Base-by-base conservation (phyloP, 2,113 vertebrate genomes). In the Sula dactylatra region DNA sequence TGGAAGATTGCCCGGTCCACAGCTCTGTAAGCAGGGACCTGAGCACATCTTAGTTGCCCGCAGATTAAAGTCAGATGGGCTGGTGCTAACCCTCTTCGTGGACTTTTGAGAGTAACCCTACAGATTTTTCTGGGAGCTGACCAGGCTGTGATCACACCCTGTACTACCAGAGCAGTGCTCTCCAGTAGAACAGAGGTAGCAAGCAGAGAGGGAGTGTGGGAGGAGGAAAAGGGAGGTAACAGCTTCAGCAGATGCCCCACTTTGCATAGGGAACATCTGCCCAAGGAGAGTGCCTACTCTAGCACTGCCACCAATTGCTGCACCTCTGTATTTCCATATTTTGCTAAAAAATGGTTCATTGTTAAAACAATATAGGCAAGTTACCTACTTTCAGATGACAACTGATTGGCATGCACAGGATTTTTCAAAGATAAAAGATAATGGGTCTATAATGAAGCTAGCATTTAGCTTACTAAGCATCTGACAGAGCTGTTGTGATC, bases 31-130 rank as follows among this genome's bases (percentile, higher is more conserved):
- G 55, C 31, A 67, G 52, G 16, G 77, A 77, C 47, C 15, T 50
- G 13, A 61, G 29, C 17, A 40, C 16, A 36, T 29, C 47, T 72
- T 61, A 77, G 32, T 73, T 17, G 13, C 19, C 11, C n/a, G 16
- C 42, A 20, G 24, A 25, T 16, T 36, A 31, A 64, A 45, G 17
- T 49, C n/a, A 54, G 12, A 27, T 72, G 50, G 14, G 10, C 24
- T 65, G 27, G 38, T 34, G n/a, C 14, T 69, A 74, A n/a, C 2
- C 4, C 8, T 8, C 12, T 56, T 11, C 1, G 0, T 36, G 40
- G 66, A n/a, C 10, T 67, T 67, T 32, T 64, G 61, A 73, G 52
- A 52, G 9, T 56, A n/a, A 40, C 1, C 2, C 27, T 61, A 32
- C 45, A 72, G n/a, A 21, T 16, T 72, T 24, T 56, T 38, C 52